A percentile compares a stretch with the other conserved stretches of the same genome.
Evolutionary conservation across 2,113 vertebrate species (phyloP).

Genomic region (Paraplagusia blochii): DNA sequence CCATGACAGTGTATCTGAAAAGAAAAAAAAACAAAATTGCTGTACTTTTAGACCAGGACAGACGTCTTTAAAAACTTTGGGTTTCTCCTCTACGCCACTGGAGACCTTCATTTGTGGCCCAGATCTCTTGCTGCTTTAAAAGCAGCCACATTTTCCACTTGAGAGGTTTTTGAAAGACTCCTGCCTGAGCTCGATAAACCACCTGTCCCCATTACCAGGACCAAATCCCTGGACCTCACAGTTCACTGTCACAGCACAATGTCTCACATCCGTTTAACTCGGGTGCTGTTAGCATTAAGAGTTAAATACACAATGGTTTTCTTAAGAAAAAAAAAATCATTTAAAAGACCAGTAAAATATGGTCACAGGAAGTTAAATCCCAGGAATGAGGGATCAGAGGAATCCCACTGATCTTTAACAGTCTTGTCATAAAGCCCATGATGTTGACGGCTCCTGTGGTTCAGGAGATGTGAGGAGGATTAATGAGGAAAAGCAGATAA

Average conservation of each 20-base stretch:
- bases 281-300: conserved; percentile 37
- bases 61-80: neutral
- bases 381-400: conserved; percentile 24
- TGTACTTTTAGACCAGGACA: neutral
- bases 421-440: conserved; percentile 47
- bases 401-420: conserved; percentile 45
- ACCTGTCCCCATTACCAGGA: conserved; percentile 61
- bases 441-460: conserved; percentile 39
- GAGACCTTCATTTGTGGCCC: conserved; percentile 18
- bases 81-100: too few relatives aligned
- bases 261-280: conserved; percentile 63
- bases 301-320: conserved; percentile 65
- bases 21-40: too few relatives aligned
- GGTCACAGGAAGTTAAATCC: conserved; percentile 36
- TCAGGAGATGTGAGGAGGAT: conserved; percentile 18
- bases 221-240: conserved; percentile 62
- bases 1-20: too few relatives aligned
- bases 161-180: conserved; percentile 67
- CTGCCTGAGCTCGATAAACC: conserved; percentile 54
- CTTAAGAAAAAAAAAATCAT: conserved; percentile 54
- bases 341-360: conserved; percentile 54
- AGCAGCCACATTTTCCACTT: conserved; percentile 66
- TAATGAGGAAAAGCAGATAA: conserved; percentile 12
- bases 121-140: conserved; percentile 50
- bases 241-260: conserved; percentile 50